phyloP scores from a whole-genome alignment of 2,888 invertebrate species.

The Ectobius pallidus region DNA sequence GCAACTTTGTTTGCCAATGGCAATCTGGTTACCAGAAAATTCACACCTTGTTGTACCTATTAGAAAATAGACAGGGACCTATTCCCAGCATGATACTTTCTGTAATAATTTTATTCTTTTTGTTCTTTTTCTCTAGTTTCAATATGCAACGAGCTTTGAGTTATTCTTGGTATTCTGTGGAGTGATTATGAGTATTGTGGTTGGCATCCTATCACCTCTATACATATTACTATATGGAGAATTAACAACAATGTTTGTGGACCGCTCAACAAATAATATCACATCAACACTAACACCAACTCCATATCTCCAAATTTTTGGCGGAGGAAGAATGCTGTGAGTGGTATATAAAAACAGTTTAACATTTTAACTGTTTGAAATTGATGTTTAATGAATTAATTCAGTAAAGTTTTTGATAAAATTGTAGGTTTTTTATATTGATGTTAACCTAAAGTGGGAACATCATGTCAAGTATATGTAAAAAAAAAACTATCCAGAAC shows the following conservation, averaged over 20 bases:
- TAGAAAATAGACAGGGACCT: not conserved
- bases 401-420: not conserved
- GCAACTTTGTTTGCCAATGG: too few relatives aligned
- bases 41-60: not conserved
- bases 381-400: too few relatives aligned
- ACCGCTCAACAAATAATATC: slow-evolving; percentile 31
- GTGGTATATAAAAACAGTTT: not conserved
- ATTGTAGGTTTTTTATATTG: not conserved
- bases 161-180: slow-evolving; percentile 27
- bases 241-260: slow-evolving; percentile 39
- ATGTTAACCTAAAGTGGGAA: not conserved
- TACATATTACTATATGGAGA: slow-evolving; percentile 43
- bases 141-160: slow-evolving; percentile 37
- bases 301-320: slow-evolving; percentile 31
- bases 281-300: slow-evolving; percentile 29
- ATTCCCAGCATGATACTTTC: not conserved
- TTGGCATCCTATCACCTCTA: slow-evolving; percentile 55
- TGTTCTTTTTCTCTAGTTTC: slow-evolving; percentile 37
- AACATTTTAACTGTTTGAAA: too few relatives aligned
- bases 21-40: too few relatives aligned
- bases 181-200: slow-evolving; percentile 50
- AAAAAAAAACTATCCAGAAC: not conserved
- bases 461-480: not conserved
- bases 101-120: not conserved
- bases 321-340: slow-evolving; percentile 35